Evolutionary conservation across 1,140 invertebrate genomes (phyloP).

Genomic region (Octopus bimaculoides): DNA sequence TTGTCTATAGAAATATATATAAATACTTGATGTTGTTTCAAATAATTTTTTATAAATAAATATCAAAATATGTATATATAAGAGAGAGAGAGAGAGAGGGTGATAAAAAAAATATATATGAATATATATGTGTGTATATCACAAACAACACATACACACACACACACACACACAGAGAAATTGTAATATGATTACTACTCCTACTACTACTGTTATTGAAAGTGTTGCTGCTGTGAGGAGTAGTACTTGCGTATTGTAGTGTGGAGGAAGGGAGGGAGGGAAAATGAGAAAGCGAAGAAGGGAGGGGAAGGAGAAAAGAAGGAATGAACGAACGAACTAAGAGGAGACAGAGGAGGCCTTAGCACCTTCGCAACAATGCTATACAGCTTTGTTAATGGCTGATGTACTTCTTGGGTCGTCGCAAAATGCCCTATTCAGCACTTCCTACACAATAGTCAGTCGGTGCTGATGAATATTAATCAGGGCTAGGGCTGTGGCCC

Average conservation of each 20-base stretch:
- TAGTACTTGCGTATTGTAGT: too few relatives aligned
- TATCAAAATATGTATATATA: too few relatives aligned
- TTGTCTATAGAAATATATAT: too few relatives aligned
- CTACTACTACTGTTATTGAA: background rate
- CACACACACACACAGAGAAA: background rate
- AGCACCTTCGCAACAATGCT: conserved; percentile 9
- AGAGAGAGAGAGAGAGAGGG: too few relatives aligned
- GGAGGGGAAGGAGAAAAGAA: background rate
- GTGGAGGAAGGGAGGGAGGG: background rate
- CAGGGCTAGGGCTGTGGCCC: background rate
- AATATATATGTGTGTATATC: too few relatives aligned
- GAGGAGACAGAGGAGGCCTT: background rate
- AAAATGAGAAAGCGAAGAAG: background rate
- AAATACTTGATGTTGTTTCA: too few relatives aligned
- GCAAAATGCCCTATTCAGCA: conserved; percentile 16
- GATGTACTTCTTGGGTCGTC: conserved; percentile 12
- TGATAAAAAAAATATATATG: too few relatives aligned
- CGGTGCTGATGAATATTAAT: conserved; percentile 10
- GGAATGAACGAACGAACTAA: background rate
- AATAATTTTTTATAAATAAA: too few relatives aligned
- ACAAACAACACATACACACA: background rate
- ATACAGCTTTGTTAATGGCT: conserved; percentile 14
- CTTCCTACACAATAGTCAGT: conserved; percentile 16
- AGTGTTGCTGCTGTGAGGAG: too few relatives aligned
- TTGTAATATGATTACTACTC: background rate